phyloP scores from a whole-genome alignment of 2,113 vertebrate genomes.

The Anolis sagrei region DNA sequence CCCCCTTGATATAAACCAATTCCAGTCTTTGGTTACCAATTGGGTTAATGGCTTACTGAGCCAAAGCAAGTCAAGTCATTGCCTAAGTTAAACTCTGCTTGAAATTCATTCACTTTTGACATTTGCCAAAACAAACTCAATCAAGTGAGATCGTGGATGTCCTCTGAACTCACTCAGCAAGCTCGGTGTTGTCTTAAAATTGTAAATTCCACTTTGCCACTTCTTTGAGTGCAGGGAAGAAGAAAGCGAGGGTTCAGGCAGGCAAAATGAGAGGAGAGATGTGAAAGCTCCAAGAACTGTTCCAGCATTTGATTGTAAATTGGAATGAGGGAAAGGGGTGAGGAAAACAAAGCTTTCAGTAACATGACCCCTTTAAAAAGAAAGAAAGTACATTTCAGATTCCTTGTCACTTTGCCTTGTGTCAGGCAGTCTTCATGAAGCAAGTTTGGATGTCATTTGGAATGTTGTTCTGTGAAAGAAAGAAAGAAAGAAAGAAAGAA shows the following conservation, averaged over 20 bases:
- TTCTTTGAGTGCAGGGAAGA: neutral
- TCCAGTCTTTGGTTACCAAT: neutral
- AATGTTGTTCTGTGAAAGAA: too few relatives aligned
- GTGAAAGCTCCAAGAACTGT: neutral
- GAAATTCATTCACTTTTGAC: neutral
- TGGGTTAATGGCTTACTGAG: neutral
- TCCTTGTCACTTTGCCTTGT: neutral
- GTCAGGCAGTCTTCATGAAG: neutral
- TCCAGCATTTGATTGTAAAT: neutral
- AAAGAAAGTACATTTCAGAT: neutral
- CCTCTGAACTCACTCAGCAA: constrained; percentile 24
- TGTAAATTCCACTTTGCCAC: neutral
- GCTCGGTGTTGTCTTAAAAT: neutral
- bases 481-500: neutral
- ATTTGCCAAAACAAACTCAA: constrained; percentile 26
- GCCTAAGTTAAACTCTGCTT: neutral
- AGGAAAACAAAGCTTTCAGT: neutral
- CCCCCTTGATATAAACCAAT: neutral
- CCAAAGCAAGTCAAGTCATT: fast-evolving
- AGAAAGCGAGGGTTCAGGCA: neutral
- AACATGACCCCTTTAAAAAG: neutral
- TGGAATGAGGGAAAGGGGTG: neutral
- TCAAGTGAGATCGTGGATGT: constrained; percentile 6
- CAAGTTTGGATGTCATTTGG: neutral
- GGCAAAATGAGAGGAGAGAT: neutral